A percentile compares a stretch with the other conserved stretches of the same genome.
Evolutionary conservation across 2,888 invertebrate species (phyloP).

Genomic region (Dicycla oo): DNA sequence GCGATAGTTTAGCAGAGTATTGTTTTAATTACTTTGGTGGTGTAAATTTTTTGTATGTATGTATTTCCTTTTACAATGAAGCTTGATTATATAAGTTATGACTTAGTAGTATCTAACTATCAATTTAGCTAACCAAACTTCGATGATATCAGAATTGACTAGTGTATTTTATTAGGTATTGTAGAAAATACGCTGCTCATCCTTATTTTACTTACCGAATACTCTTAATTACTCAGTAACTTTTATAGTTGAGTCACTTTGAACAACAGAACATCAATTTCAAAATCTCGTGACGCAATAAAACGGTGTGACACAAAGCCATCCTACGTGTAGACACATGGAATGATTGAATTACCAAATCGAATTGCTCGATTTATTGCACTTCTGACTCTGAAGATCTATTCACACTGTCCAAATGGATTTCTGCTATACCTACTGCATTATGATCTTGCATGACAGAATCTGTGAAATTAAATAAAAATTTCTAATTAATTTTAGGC

Average conservation of each 20-base stretch:
- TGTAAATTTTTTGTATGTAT: background rate
- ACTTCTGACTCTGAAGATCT: constrained; percentile 41
- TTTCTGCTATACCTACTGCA: constrained; percentile 17
- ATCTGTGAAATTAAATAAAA: too few relatives aligned
- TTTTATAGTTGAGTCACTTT: background rate
- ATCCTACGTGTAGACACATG: constrained; percentile 48
- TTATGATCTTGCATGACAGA: background rate
- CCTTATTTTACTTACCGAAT: background rate
- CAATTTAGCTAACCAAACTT: background rate
- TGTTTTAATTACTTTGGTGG: too few relatives aligned
- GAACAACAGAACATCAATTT: background rate
- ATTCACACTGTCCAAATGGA: constrained; percentile 24
- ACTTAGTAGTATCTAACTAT: background rate
- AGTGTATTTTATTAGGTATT: background rate
- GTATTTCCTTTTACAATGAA: background rate
- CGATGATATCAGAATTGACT: background rate
- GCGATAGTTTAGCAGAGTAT: background rate
- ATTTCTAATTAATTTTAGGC: background rate
- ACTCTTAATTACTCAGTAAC: background rate
- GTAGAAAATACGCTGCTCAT: background rate
- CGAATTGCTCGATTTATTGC: constrained; percentile 61
- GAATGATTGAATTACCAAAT: constrained; percentile 66
- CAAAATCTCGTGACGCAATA: constrained; percentile 6
- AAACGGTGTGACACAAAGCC: constrained; percentile 45
- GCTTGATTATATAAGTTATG: background rate